A percentile compares a stretch with the other conserved stretches of the same genome.
phyloP scores from a whole-genome alignment of 2,797 vertebrate genomes.

The Ptychadena robeensis region DNA sequence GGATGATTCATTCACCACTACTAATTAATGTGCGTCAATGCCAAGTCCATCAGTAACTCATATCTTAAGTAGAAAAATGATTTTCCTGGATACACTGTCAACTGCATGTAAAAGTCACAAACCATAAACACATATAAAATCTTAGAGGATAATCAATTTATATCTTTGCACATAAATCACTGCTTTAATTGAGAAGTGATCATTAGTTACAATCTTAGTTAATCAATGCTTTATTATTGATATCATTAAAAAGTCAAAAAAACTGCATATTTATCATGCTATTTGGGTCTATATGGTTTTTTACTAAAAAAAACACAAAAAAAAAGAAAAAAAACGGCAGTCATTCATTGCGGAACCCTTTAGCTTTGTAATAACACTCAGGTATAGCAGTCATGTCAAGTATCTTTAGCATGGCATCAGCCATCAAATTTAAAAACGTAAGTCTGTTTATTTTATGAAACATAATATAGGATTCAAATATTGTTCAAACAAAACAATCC shows the following conservation, averaged over 20 bases:
- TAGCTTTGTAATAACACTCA: background rate
- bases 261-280: background rate
- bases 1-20: background rate
- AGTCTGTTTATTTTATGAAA: background rate
- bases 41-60: background rate
- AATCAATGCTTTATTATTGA: background rate
- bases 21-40: background rate
- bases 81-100: background rate
- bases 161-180: background rate
- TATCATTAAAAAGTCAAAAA: background rate
- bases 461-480: background rate
- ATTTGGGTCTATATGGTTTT: background rate
- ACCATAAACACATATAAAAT: background rate
- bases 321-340: background rate
- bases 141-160: background rate
- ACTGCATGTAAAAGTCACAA: background rate
- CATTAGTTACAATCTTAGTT: background rate
- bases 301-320: background rate
- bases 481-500: background rate
- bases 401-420: background rate
- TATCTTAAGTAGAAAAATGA: background rate
- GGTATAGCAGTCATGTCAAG: background rate
- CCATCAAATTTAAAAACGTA: background rate
- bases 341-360: background rate
- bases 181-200: background rate